A percentile compares a stretch with the other conserved stretches of the same genome.
Conservation (phyloP, 2,797 vertebrate species). For the Esox masquinongy region DNA sequence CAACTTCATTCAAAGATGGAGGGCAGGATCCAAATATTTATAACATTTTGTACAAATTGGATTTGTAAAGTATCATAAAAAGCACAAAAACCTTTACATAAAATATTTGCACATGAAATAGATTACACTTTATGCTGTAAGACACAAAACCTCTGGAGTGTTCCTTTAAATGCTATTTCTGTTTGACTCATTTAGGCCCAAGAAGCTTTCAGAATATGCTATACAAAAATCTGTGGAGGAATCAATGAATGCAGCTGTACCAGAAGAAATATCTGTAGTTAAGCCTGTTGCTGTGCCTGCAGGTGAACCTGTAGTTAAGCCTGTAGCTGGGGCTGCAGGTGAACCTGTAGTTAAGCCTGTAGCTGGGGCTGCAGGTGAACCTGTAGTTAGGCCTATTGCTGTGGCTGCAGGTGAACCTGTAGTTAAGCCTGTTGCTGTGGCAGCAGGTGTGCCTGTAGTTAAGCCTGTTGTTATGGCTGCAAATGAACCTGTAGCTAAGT, state of each 20-base stretch:
- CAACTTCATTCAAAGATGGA: too few relatives aligned
- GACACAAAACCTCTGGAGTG: too few relatives aligned
- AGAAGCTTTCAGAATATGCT: conserved; percentile 22
- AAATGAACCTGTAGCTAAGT: conserved; percentile 18
- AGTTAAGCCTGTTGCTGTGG: conserved; percentile 12
- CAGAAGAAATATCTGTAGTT: conserved; percentile 3
- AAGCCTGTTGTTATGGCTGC: conserved; percentile 18
- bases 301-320: not conserved
- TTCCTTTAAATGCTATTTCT: conserved; percentile 23
- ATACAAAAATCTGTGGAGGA: not conserved
- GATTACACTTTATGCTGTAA: too few relatives aligned
- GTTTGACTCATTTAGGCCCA: conserved; percentile 40
- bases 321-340: not conserved
- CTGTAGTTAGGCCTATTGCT: not conserved
- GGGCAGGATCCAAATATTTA: too few relatives aligned
- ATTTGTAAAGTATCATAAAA: too few relatives aligned
- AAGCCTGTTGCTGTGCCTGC: not conserved
- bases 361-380: not conserved
- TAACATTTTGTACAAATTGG: too few relatives aligned
- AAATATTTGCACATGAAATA: too few relatives aligned
- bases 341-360: not conserved
- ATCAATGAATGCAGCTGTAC: conserved; percentile 1
- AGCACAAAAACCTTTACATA: too few relatives aligned
- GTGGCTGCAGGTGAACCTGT: not conserved
- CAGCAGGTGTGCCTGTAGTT: not conserved